Base-by-base conservation (phyloP, 2,113 vertebrate genomes). In the Solea solea region DNA sequence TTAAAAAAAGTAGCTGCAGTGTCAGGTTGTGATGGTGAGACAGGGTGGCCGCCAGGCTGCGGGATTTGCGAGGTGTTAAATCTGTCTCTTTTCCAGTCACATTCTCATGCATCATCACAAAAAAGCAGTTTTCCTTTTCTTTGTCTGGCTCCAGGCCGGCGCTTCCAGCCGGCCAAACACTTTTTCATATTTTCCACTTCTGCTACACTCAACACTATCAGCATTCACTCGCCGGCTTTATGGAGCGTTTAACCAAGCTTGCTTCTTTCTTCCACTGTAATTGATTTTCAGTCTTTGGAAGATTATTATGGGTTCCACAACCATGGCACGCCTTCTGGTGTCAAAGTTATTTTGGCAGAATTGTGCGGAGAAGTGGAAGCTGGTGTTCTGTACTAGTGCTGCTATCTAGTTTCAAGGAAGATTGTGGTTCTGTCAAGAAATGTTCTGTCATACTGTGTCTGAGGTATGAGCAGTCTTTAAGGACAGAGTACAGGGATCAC, bases 131-230 rank as follows among this genome's bases (percentile, higher is more conserved):
- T 89, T 79, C 72, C 67, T 58, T 57, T 81, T 70, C 81, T 88
- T 87, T 89, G 89, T 91, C 82, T 86, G 78, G 64, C 48, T 64
- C 48, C 52, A 53, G 13, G 61, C 68, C 57, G 56, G 64, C 52
- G 56, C 64, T 76, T 89, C 74, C 75, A 25, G 25, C 72, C 61
- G 34, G 62, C 50, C 46, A 41, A 53, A 66, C 50, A 48, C 7
- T 67, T 86, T 84, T 77, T 66, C 49, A 80, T 42, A 75, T 85
- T 87, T 88, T 82, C 81, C 76, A 6, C 65, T 80, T 76, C 81
- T 85, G 68, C 73, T 55, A 21, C 54, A 55, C 59, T 76, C 56
- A 15, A 42, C 78, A 12, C 42, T 64, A 85, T 90, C 89, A 90
- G 89, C 81, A 53, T 79, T 87, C 78, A 69, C 63, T 10, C 5